Evolutionary conservation across 2,113 vertebrate species (phyloP), one percentile per base, ranked within the genome.

Genomic region (Mirza zaza): DNA sequence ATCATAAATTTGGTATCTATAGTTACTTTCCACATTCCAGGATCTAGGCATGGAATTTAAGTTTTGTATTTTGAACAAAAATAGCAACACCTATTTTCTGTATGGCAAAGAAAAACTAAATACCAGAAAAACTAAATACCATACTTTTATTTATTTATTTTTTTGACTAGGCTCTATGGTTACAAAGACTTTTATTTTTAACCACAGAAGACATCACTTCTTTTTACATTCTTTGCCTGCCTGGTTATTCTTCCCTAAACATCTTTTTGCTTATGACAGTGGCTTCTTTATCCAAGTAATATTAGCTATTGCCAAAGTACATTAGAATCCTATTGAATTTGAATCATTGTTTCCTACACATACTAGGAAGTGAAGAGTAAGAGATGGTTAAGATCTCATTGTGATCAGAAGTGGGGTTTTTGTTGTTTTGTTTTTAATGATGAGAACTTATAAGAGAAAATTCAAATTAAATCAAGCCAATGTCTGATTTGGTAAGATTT

Each of bases 251-350:
- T 83, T 85, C 59, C 65, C 36, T 32, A 77, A 42, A 80, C 13
- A 36, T 85, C 27, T 59, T 90, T 71, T 50, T 94, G 13, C 86
- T 89, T 59, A 76, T 90, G 68, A 27, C 61, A 89, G n/a, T 32
- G 67, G 21, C 52, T 83, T 76, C 15, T 80, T 73, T 15, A 36
- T 23, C 17, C 39, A 95, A 97, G 93, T 97, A 98, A 97, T 91
- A 97, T n/a, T 86, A 93, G 34, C 59, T 85, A 34, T 32, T 68
- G 8, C 65, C 96, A 90, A 92, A 61, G 80, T 5, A 55, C 88
- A 70, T 93, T 77, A 80, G 42, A 83, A n/a, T 36, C 18, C 10
- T 73, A 36, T 34, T 90, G 48, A 90, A 82, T 68, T 87, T 48
- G n/a, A 55, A 81, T 67, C 65, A 70, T 83, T 75, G 14, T 76